Percentiles rank a stretch among this genome's conserved stretches.
Evolutionary conservation across 30 jellyfish, hydroid and myxozoan species (phyloP).

Genomic region (Nemopilema nomurai): DNA sequence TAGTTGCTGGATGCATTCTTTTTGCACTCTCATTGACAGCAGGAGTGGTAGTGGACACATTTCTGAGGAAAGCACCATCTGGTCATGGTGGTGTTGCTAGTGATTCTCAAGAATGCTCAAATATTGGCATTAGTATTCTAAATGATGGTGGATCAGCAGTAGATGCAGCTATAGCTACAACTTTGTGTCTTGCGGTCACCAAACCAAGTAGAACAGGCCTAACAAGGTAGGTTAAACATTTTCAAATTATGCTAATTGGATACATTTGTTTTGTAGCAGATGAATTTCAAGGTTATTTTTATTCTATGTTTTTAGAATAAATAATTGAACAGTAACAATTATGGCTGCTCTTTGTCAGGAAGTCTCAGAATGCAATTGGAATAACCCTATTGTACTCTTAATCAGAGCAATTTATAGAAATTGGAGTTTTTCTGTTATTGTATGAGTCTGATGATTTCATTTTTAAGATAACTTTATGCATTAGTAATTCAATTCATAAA

Average conservation of each 20-base stretch:
- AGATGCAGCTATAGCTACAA: conserved; percentile 70
- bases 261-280: not conserved
- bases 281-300: no score
- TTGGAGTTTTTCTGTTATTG: no score
- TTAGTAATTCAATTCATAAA: no score
- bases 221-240: conserved; percentile 34
- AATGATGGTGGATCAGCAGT: conserved; percentile 62
- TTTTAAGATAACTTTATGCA: no score
- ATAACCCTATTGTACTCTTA: no score
- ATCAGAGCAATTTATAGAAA: no score
- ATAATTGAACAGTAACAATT: no score
- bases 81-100: conserved; percentile 85
- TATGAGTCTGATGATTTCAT: no score
- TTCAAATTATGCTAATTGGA: not conserved
- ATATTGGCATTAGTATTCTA: conserved; percentile 49
- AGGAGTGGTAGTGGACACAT: conserved; percentile 63
- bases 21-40: conserved; percentile 64
- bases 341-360: no score
- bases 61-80: conserved; percentile 49
- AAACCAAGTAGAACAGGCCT: conserved; percentile 62
- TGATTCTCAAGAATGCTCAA: conserved; percentile 66
- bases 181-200: conserved; percentile 52
- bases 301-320: no score
- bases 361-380: no score
- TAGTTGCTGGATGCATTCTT: conserved; percentile 74